Base-by-base conservation (phyloP, 2,888 invertebrate species). In the Drosophila fungiperda region DNA sequence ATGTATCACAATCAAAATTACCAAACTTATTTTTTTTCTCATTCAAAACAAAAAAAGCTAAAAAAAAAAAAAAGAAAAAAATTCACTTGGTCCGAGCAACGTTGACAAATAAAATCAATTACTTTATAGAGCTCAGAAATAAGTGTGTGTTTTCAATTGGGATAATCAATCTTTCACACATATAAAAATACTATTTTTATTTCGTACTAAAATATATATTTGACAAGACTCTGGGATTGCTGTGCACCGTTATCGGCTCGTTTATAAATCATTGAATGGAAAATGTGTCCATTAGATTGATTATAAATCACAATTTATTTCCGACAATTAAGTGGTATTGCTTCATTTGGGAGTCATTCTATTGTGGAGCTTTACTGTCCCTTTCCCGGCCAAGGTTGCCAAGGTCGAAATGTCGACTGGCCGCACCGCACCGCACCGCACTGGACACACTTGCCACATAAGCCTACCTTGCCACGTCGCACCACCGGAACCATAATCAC, bases 401-500 rank as follows among this genome's bases (percentile, higher is more conserved):
- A 54, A 73, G 62, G 66, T 57, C 52, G 40, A 67, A 52, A 20
- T 57, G 26, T 45, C 52, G 58, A 12, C 33, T 15, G 5, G 15
- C 20, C 45, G 15, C 15, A 45, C 15, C 26, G 55, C 55, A 58
- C 23, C 23, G 23, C 23, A 23, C 23, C 23, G 23, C 23, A 23
- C 55, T 40, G 49, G 55, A 36, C 77, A 65, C 68, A 49, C 40
- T 54, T 49, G 20, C 23, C 45, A 45, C 45, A 60, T 5, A 38
- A 33, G n/a, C 53, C n/a, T 12, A n/a, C 26, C 26, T 26, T 54
- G 36, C 52, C 38, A 38, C 17, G 6, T 48, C 33, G 49, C 45
- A 55, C 15, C 40, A 60, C 57, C 45, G 57, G 35, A 9, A 48
- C 49, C 52, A 69, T 72, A 80, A 79, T 76, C 66, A 72, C 55